Evolutionary conservation across 1,140 invertebrate species (phyloP), one percentile per base, ranked within the genome.

Genomic region (Diachasmimorpha longicaudata): DNA sequence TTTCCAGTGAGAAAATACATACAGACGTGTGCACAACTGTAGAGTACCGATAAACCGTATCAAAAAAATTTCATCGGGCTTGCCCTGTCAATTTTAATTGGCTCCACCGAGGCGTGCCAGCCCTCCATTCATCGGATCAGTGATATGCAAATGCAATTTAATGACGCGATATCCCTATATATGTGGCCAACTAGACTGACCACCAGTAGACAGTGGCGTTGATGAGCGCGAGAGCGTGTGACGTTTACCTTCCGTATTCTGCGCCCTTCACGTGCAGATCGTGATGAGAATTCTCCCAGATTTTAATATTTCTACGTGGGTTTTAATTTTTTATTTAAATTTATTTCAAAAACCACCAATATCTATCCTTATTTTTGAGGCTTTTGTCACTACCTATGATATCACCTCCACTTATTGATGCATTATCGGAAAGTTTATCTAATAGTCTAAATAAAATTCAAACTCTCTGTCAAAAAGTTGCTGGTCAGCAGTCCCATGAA

Each of bases 81-180:
- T 63, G 74, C 66, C 77, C 79, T 85, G 79, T 86, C 81, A 81
- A 82, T 84, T 86, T 84, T 86, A 86, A 86, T 85, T 85, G 82
- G 80, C 83, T 82, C 75, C 81, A 79, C 76, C 74, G 81, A 83
- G 77, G 79, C 82, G 75, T 83, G 79, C 78, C 77, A 79, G 69
- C 70, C 78, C 79, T 39, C 80, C 79, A 83, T 84, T 84, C 81
- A 81, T 78, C 77, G 81, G 82, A 84, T 84, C 83, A 82, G 78
- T 81, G 81, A 85, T 85, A 86, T 85, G 83, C 82, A 85, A 85
- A 85, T 85, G 81, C 80, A 83, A 85, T 86, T 86, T 84, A 85
- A 86, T 85, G 85, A 86, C 77, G 83, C 80, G 83, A 82, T 86
- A 84, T 81, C 77, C 80, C 78, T 39, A 39, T 68, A 79, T 80